Percentiles rank a stretch among this genome's conserved stretches.
phyloP scores from a whole-genome alignment of 2,888 invertebrate genomes.

The Pyrrhia umbra region DNA sequence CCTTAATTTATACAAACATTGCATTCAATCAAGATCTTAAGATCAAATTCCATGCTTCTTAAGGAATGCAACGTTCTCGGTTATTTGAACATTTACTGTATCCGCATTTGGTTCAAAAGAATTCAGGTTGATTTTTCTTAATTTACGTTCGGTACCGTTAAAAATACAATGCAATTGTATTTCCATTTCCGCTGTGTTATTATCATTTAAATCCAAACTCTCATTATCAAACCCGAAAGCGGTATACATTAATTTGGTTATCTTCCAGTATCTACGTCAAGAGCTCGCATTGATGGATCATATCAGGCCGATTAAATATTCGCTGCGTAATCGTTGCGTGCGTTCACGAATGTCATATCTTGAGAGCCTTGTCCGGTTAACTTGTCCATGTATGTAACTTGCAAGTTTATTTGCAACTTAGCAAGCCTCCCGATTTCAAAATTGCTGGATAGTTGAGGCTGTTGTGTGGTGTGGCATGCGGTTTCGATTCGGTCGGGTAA shows the following conservation, averaged over 20 bases:
- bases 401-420: constrained; percentile 84
- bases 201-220: constrained; percentile 52
- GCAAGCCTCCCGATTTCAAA: constrained; percentile 78
- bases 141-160: constrained; percentile 56
- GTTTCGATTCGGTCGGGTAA: constrained; percentile 83
- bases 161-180: constrained; percentile 53
- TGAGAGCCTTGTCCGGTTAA: constrained; percentile 83
- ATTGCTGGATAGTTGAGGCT: constrained; percentile 57
- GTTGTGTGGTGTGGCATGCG: constrained; percentile 62
- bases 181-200: constrained; percentile 49
- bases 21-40: constrained; percentile 62
- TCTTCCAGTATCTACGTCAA: constrained; percentile 65
- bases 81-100: constrained; percentile 65
- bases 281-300: constrained; percentile 62
- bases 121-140: constrained; percentile 66
- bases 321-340: constrained; percentile 77
- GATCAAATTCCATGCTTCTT: constrained; percentile 59
- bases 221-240: constrained; percentile 52
- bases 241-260: constrained; percentile 61
- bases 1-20: constrained; percentile 59
- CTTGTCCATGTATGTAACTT: constrained; percentile 83
- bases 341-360: constrained; percentile 80
- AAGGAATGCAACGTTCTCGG: constrained; percentile 62
- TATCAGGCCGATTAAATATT: constrained; percentile 69
- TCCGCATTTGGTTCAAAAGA: constrained; percentile 63